Evolutionary conservation across 2,113 vertebrate genomes (phyloP).

Genomic region (Nothobranchius kuhntae): DNA sequence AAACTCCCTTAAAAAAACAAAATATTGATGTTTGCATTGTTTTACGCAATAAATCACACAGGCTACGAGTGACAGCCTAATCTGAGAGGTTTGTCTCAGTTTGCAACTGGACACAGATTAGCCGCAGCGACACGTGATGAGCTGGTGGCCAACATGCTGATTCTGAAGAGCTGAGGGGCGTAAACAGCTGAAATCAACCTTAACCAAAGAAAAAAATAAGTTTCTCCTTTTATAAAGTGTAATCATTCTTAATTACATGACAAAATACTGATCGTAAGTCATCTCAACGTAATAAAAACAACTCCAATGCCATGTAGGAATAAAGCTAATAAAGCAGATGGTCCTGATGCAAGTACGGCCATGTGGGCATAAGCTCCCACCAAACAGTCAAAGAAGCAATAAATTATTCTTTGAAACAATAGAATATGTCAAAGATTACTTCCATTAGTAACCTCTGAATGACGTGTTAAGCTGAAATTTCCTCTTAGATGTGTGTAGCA

Average conservation of each 20-base stretch:
- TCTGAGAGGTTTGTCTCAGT: not conserved
- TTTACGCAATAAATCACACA: too few species aligned
- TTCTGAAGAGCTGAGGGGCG: not conserved
- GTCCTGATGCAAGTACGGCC: not conserved
- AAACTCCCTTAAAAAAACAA: too few species aligned
- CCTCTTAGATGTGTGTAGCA: slow-evolving; percentile 45
- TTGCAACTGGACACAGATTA: slow-evolving; percentile 4
- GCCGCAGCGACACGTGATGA: not conserved
- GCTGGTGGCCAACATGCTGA: not conserved
- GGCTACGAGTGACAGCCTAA: too few species aligned
- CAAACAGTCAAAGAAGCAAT: slow-evolving; percentile 14
- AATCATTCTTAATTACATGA: not conserved
- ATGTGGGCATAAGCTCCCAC: slow-evolving; percentile 7
- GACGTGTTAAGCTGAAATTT: slow-evolving; percentile 26
- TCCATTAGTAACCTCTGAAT: slow-evolving; percentile 40
- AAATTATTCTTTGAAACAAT: slow-evolving; percentile 17
- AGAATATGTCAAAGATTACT: slow-evolving; percentile 53
- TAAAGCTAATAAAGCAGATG: not conserved
- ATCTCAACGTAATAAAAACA: not conserved
- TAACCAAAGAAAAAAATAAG: too few species aligned
- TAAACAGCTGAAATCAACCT: too few species aligned
- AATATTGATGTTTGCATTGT: too few species aligned
- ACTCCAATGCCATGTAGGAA: not conserved
- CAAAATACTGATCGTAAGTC: not conserved
- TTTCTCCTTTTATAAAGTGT: too few species aligned